These are phyloP conservation scores for Enteromius paludinosus DNA, from an alignment of 2,797 vertebrate genomes.

Conservation along the genomic window DNA sequence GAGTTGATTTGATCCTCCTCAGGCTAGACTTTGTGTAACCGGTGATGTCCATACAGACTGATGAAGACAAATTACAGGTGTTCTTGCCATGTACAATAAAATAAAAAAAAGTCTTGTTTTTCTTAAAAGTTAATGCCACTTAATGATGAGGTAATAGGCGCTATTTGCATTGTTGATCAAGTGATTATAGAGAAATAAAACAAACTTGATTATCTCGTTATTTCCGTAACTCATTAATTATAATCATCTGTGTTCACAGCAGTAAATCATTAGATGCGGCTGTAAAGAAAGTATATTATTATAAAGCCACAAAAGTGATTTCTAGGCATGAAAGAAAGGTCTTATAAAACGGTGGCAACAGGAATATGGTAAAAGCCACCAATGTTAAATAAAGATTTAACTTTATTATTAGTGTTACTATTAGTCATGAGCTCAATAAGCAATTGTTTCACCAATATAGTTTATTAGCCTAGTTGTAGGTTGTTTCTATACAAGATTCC, in stretches of 20 bases:
- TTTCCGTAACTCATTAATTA: constrained; percentile 12
- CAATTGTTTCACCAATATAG: background rate
- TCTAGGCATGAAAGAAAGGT: background rate
- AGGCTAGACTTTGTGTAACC: constrained; percentile 60
- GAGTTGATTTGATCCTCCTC: constrained; percentile 76
- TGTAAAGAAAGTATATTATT: constrained; percentile 11
- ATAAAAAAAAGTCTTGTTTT: constrained; percentile 30
- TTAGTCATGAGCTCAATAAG: background rate
- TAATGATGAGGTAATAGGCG: background rate
- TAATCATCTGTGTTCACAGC: background rate
- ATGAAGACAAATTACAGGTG: constrained; percentile 83
- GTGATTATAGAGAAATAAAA: constrained; percentile 4
- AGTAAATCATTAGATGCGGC: constrained; percentile 10
- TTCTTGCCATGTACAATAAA: constrained; percentile 65
- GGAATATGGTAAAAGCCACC: background rate
- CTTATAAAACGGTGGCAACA: background rate
- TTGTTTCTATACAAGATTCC: background rate
- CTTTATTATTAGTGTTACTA: constrained; percentile 1
- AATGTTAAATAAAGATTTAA: background rate
- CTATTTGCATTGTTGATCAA: background rate
- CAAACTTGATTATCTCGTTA: constrained; percentile 20
- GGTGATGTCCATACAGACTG: constrained; percentile 77
- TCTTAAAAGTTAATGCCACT: constrained; percentile 10
- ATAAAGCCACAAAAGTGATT: constrained; percentile 18
- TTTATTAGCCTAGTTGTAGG: background rate